A percentile compares a stretch with the other conserved stretches of the same genome.
Conservation (phyloP, 2,797 vertebrate genomes). For the Pangasius krempfi region DNA sequence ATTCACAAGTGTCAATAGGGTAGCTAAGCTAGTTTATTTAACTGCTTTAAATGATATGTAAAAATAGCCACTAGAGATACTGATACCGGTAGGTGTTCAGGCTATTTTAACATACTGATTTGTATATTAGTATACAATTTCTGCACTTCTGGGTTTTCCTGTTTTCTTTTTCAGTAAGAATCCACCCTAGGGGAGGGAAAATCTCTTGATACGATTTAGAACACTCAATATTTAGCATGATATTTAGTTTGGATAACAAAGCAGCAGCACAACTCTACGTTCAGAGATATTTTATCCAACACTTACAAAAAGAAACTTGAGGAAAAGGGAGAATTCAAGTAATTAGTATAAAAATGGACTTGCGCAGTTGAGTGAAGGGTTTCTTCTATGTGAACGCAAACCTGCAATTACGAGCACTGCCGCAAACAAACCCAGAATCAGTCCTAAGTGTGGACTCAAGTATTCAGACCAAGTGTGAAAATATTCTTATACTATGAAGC, state of each 20-base stretch:
- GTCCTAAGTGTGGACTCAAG: too few species aligned
- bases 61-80: neutral
- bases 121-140: neutral
- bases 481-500: neutral
- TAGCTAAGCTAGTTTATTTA: neutral
- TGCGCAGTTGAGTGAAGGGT: neutral
- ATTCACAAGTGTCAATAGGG: neutral
- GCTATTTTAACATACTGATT: neutral
- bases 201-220: neutral
- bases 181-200: neutral
- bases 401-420: neutral
- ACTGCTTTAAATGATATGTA: neutral
- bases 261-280: neutral
- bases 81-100: neutral
- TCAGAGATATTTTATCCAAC: neutral
- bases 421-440: neutral
- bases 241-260: neutral
- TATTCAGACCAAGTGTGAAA: neutral
- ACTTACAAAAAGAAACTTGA: neutral
- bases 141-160: neutral
- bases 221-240: neutral
- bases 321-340: neutral
- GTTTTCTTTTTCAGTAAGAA: neutral
- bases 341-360: neutral
- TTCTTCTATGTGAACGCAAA: neutral